Evolutionary conservation across 2,797 vertebrate genomes (phyloP).

Genomic region (Rhynchonycteris naso): DNA sequence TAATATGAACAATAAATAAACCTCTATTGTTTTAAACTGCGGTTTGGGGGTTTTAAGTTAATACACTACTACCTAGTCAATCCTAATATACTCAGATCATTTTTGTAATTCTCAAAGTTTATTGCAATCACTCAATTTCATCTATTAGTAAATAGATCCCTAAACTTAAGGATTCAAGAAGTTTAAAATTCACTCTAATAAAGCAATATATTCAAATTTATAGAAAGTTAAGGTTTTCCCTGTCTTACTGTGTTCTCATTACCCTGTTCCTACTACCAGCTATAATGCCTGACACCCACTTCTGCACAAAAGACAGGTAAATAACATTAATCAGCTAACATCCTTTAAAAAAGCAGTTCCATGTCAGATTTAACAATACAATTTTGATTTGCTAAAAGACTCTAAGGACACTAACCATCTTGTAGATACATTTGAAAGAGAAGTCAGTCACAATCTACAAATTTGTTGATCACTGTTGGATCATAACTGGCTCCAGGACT

Average conservation of each 20-base stretch:
- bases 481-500: neutral
- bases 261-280: neutral
- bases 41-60: neutral
- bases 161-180: slow-evolving; percentile 36
- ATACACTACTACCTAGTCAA: neutral
- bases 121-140: slow-evolving; percentile 1
- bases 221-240: neutral
- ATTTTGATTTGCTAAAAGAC: slow-evolving; percentile 23
- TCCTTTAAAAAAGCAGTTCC: neutral
- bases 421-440: neutral
- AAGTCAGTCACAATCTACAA: neutral
- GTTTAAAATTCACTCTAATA: slow-evolving; percentile 25
- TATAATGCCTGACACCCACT: neutral
- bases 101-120: slow-evolving; percentile 30
- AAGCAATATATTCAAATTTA: slow-evolving; percentile 35
- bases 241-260: neutral
- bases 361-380: neutral
- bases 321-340: neutral
- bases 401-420: neutral
- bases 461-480: neutral
- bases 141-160: slow-evolving; percentile 14
- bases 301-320: neutral
- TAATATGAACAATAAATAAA: slow-evolving; percentile 14
- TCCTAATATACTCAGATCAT: neutral
- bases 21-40: neutral